Conservation (phyloP, 92 coral and sea anemone genomes). For the Porites lobata region DNA sequence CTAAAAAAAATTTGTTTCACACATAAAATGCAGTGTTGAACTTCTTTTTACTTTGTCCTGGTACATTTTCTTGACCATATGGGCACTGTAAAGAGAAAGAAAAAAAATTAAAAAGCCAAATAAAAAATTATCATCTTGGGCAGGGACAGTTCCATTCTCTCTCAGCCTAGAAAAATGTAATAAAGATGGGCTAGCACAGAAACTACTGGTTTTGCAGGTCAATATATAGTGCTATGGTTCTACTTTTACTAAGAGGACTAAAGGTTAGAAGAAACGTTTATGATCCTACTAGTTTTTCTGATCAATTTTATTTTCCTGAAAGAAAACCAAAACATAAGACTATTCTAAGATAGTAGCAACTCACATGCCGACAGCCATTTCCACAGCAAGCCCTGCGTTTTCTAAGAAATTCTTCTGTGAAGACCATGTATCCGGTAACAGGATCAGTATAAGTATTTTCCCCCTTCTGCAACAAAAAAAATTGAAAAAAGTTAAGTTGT, state of each 20-base stretch:
- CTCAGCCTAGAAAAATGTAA: not conserved
- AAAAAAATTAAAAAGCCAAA: not conserved
- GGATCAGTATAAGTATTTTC: slow-evolving; percentile 87
- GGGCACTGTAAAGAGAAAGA: slow-evolving; percentile 82
- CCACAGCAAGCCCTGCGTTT: slow-evolving; percentile 90
- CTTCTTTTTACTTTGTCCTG: slow-evolving; percentile 69
- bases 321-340: not conserved
- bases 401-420: slow-evolving; percentile 81
- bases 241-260: no score
- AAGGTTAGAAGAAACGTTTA: no score
- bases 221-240: not conserved
- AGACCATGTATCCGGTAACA: slow-evolving; percentile 83
- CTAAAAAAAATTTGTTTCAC: not conserved
- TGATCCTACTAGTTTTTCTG: not conserved
- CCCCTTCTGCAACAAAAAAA: slow-evolving; percentile 61
- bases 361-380: slow-evolving; percentile 94
- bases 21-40: slow-evolving; percentile 88
- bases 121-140: not conserved
- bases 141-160: not conserved
- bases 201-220: not conserved
- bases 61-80: slow-evolving; percentile 89
- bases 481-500: no score
- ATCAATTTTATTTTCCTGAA: not conserved
- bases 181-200: not conserved
- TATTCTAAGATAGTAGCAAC: slow-evolving; percentile 4